Base-by-base conservation (phyloP, 2,797 vertebrate species). In the Parotocinclus haroldoi region DNA sequence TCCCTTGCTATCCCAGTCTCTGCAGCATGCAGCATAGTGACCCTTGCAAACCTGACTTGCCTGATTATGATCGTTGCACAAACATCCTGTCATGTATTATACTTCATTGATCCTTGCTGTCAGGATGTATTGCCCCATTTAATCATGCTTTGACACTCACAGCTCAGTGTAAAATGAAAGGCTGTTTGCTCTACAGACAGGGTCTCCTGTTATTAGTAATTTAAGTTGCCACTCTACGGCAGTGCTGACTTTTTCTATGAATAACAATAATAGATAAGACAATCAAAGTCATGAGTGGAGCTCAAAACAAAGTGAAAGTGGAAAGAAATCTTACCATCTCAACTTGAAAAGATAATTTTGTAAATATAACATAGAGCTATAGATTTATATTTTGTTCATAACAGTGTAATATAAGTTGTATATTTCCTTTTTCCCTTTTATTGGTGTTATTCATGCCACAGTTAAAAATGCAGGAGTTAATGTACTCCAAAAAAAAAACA, bases 331-430 rank as follows among this genome's bases (percentile, higher is more conserved):
- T 91, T 91, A 93, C 92, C 95, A 96, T 98, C 94, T 96, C 94
- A 88, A 96, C 96, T 98, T 98, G 94, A 98, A 69, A 91, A 97
- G 95, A 96, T 93, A 94, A 96, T 94, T 96, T 94, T 99, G 96
- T 99, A 98, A 96, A 98, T 99, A 98, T 98, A 98, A 98, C 95
- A 99, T 99, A 99, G 96, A 98, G 93, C 94, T 96, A 98, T 98
- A 98, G 95, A 98, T 98, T 99, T 99, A 94, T 98, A 98, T 99
- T 99, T 98, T 99, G 96, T 98, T 98, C 96, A 98, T 99, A 98
- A 99, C 95, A 97, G 93, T 99, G 96, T 99, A 99, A 99, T 98
- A 99, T 98, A 99, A 99, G 96, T 99, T 99, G 96, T 98, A 98
- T 96, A 99, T 99, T 99, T 98, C 93, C 93, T 95, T 93, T 98